A percentile compares a stretch with the other conserved stretches of the same genome.
Conservation (phyloP, 1,140 invertebrate species). For the Anastrepha ludens region DNA sequence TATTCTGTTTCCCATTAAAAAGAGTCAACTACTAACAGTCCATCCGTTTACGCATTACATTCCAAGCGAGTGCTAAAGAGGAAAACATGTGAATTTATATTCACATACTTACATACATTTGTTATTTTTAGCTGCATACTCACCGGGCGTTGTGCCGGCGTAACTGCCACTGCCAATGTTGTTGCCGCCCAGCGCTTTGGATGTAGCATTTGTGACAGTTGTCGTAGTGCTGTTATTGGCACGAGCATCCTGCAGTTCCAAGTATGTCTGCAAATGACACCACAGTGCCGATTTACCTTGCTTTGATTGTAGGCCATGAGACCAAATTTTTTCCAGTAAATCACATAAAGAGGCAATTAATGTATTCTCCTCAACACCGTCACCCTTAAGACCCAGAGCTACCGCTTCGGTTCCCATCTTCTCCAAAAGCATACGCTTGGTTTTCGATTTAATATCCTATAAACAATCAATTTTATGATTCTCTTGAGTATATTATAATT, state of each 20-base stretch:
- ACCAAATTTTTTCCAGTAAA: slow-evolving; percentile 97
- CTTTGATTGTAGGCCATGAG: slow-evolving; percentile 96
- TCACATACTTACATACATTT: not conserved
- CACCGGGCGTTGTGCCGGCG: slow-evolving; percentile 81
- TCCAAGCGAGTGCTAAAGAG: slow-evolving; percentile 88
- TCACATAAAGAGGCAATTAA: slow-evolving; percentile 98
- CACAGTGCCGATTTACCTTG: slow-evolving; percentile 96
- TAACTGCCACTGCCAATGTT: slow-evolving; percentile 61
- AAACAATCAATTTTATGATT: not conserved
- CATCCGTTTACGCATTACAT: slow-evolving; percentile 89
- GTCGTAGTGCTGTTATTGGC: slow-evolving; percentile 77
- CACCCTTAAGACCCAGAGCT: slow-evolving; percentile 81
- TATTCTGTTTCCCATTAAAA: not conserved
- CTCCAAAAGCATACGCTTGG: slow-evolving; percentile 97
- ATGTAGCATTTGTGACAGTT: slow-evolving; percentile 54
- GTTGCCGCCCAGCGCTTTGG: slow-evolving; percentile 61
- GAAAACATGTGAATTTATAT: slow-evolving; percentile 3
- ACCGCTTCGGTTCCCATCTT: slow-evolving; percentile 96
- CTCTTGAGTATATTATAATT: not conserved
- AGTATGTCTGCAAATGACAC: slow-evolving; percentile 93
- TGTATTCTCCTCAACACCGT: slow-evolving; percentile 96
- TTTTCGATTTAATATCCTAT: slow-evolving; percentile 92
- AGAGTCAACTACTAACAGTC: slow-evolving; percentile 84
- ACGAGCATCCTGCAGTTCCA: slow-evolving; percentile 89
- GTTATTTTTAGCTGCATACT: slow-evolving; percentile 59